These are phyloP conservation scores for Lycodopsis pacificus DNA, from an alignment of 2,797 vertebrate species.

Conservation along the genomic window DNA sequence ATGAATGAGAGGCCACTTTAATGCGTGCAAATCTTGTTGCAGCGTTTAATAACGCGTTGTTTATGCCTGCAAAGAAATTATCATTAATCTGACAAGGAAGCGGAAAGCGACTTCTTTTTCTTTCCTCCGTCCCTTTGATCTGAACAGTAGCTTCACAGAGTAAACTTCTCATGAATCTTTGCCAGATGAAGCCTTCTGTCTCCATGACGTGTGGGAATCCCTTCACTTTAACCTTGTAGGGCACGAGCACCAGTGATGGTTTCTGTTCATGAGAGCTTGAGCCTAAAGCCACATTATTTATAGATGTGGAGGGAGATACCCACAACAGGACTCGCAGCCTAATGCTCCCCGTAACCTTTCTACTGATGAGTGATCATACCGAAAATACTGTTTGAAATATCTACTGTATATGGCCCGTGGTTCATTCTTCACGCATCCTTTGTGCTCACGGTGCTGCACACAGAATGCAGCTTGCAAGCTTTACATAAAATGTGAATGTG, in stretches of 20 bases:
- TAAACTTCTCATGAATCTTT: slow-evolving; percentile 15
- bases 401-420: not conserved
- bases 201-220: slow-evolving; percentile 28
- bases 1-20: slow-evolving; percentile 37
- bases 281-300: slow-evolving; percentile 80
- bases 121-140: not conserved
- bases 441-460: slow-evolving; percentile 37
- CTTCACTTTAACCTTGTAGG: slow-evolving; percentile 76
- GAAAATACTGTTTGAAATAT: slow-evolving; percentile 22
- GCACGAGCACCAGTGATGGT: slow-evolving; percentile 50
- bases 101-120: slow-evolving; percentile 17
- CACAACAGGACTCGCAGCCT: slow-evolving; percentile 27
- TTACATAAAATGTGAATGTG: slow-evolving; percentile 55
- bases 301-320: slow-evolving; percentile 75
- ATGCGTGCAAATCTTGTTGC: slow-evolving; percentile 51
- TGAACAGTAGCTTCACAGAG: slow-evolving; percentile 19
- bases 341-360: slow-evolving; percentile 44
- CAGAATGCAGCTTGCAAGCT: slow-evolving; percentile 15
- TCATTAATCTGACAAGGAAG: slow-evolving; percentile 43
- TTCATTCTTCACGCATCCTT: slow-evolving; percentile 44
- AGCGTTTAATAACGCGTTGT: slow-evolving; percentile 75
- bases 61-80: slow-evolving; percentile 72
- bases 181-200: slow-evolving; percentile 23
- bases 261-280: slow-evolving; percentile 72
- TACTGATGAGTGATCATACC: not conserved